phyloP scores from a whole-genome alignment of 2,888 invertebrate species.

The Teleiodes luculella region DNA sequence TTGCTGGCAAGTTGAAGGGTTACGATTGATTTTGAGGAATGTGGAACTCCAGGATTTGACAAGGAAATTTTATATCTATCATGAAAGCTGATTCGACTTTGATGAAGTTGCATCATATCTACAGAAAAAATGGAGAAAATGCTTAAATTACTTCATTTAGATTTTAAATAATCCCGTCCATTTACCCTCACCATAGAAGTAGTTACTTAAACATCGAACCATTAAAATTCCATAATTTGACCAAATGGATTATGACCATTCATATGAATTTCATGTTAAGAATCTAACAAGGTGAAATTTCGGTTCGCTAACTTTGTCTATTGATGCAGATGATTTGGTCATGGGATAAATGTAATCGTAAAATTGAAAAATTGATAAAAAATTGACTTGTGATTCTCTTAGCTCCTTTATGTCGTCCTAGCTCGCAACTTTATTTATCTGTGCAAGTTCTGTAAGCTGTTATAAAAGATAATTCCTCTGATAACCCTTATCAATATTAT shows the following conservation, averaged over 20 bases:
- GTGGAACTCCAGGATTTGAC: neutral
- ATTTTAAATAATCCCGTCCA: too few relatives aligned
- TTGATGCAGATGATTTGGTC: neutral
- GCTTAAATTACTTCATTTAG: too few relatives aligned
- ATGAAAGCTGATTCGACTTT: neutral
- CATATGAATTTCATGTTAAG: neutral
- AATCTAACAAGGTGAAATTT: neutral
- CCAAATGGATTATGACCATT: too few relatives aligned
- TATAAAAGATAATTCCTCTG: slow-evolving; percentile 1
- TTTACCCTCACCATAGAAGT: too few relatives aligned
- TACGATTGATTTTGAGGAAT: slow-evolving; percentile 6
- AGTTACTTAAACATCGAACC: too few relatives aligned
- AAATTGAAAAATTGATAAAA: too few relatives aligned
- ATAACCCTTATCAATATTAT: slow-evolving; percentile 10
- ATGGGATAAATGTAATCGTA: neutral
- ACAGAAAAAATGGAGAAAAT: too few relatives aligned
- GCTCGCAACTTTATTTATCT: neutral
- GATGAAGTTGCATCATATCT: neutral
- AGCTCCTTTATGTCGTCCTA: neutral
- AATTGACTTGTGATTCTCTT: too few relatives aligned
- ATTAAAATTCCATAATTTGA: too few relatives aligned
- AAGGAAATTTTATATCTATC: neutral
- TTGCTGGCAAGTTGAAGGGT: neutral
- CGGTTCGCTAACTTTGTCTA: neutral
- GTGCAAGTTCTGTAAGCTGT: neutral